Percentiles rank a stretch among this genome's conserved stretches.
Conservation (phyloP, 2,888 invertebrate species). For the Xestia sexstrigata region DNA sequence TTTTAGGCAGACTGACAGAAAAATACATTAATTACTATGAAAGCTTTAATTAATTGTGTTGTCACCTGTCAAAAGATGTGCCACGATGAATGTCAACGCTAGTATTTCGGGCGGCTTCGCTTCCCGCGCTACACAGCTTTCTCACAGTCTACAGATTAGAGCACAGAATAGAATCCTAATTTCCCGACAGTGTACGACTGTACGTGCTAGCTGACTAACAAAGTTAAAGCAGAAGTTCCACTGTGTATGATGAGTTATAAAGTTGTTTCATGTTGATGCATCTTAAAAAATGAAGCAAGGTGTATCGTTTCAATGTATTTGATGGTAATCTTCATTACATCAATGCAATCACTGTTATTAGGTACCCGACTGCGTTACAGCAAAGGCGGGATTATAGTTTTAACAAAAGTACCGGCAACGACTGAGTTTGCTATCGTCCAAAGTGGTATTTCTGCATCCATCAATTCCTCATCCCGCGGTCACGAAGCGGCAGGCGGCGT, state of each 20-base stretch:
- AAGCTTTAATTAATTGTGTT: constrained; percentile 11
- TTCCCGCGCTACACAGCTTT: constrained; percentile 8
- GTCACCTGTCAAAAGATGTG: constrained; percentile 7
- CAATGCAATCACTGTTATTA: not conserved
- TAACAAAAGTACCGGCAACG: not conserved
- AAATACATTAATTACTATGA: not conserved
- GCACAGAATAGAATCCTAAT: constrained; percentile 41
- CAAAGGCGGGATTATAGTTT: not conserved
- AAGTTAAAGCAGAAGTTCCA: not conserved
- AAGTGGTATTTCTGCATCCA: constrained; percentile 27
- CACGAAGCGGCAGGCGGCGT: constrained; percentile 27
- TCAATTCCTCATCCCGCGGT: not conserved
- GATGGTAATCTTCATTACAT: not conserved
- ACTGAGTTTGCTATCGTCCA: not conserved
- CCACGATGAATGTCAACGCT: constrained; percentile 12
- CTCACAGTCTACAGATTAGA: constrained; percentile 48
- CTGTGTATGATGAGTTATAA: not conserved
- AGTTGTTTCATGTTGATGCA: not conserved
- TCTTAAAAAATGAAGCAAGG: not conserved
- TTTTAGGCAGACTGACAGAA: not conserved
- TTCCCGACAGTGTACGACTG: constrained; percentile 25
- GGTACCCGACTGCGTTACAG: not conserved
- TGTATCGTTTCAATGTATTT: not conserved
- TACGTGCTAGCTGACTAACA: not conserved
- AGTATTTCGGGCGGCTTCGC: constrained; percentile 6